phyloP scores from a whole-genome alignment of 2,888 invertebrate genomes.

The Lasioglossum villosulum region DNA sequence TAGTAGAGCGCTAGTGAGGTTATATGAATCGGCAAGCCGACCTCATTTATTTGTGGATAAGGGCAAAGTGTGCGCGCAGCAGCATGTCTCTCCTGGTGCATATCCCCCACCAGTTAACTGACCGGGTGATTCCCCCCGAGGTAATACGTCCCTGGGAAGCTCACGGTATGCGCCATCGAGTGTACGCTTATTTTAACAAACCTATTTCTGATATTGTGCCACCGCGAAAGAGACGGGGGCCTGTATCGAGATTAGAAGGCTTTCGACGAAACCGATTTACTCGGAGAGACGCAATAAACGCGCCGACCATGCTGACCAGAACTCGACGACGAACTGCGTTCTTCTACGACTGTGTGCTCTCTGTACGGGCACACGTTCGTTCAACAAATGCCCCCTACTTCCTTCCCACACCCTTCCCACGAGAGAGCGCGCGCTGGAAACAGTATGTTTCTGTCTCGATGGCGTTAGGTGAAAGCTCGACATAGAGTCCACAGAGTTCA shows the following conservation, averaged over 20 bases:
- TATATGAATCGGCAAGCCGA: conserved; percentile 59
- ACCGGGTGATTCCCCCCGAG: conserved; percentile 51
- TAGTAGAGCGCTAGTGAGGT: conserved; percentile 12
- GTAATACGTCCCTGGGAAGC: conserved; percentile 71
- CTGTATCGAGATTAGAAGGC: conserved; percentile 77
- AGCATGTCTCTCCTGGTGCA: conserved; percentile 56
- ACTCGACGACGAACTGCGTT: conserved; percentile 34
- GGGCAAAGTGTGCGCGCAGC: conserved; percentile 58
- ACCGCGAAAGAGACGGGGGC: conserved; percentile 61
- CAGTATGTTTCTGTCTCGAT: conserved; percentile 52
- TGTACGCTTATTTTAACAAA: conserved; percentile 79
- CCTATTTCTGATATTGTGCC: conserved; percentile 79
- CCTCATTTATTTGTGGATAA: conserved; percentile 69
- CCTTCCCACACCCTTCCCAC: conserved; percentile 1
- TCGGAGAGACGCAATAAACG: conserved; percentile 50
- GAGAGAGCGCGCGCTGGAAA: conserved; percentile 33
- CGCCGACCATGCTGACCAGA: conserved; percentile 44
- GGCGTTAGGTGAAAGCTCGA: conserved; percentile 68
- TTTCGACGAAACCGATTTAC: conserved; percentile 68
- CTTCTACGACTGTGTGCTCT: conserved; percentile 10
- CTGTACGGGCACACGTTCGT: conserved; percentile 35
- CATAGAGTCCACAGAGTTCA: conserved; percentile 46
- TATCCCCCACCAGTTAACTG: conserved; percentile 56
- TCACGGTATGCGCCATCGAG: conserved; percentile 71
- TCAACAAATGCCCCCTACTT: conserved; percentile 58